A percentile compares a stretch with the other conserved stretches of the same genome.
These are phyloP conservation scores for Diuraphis noxia DNA, from an alignment of 1,140 invertebrate species.

Conservation along the genomic window DNA sequence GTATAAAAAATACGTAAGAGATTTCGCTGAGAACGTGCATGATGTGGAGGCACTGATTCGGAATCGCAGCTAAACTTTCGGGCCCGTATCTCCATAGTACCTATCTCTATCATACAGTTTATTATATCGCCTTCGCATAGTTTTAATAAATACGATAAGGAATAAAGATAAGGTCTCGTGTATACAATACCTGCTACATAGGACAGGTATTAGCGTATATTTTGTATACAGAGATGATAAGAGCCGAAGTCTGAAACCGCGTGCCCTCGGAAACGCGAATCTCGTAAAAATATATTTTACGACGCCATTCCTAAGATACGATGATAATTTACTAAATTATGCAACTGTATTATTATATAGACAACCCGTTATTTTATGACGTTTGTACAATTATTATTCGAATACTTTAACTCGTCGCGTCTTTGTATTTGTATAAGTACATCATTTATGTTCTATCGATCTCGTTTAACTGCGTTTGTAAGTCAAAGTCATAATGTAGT, in stretches of 20 bases:
- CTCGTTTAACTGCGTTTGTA: not conserved
- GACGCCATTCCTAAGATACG: not conserved
- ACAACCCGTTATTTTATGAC: not conserved
- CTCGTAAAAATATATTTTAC: conserved; percentile 5
- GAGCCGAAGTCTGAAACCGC: not conserved
- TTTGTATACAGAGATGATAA: not conserved
- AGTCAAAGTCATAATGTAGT: not conserved
- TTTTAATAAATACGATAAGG: not conserved
- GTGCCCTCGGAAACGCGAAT: not conserved
- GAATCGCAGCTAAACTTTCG: not conserved
- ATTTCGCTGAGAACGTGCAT: not conserved
- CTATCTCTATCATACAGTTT: not conserved
- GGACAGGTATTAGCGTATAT: no score
- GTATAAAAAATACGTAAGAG: not conserved
- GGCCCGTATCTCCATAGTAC: not conserved
- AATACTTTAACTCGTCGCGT: not conserved
- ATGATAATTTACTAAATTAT: not conserved
- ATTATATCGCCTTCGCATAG: not conserved
- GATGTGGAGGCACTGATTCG: not conserved
- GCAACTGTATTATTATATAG: not conserved
- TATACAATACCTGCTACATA: not conserved
- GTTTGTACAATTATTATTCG: not conserved
- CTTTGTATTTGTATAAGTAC: not conserved
- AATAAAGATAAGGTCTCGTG: not conserved
- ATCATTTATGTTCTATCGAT: not conserved